These are phyloP conservation scores for Drosophila pectinifera DNA, from an alignment of 1,140 invertebrate species.

Conservation along the genomic window DNA sequence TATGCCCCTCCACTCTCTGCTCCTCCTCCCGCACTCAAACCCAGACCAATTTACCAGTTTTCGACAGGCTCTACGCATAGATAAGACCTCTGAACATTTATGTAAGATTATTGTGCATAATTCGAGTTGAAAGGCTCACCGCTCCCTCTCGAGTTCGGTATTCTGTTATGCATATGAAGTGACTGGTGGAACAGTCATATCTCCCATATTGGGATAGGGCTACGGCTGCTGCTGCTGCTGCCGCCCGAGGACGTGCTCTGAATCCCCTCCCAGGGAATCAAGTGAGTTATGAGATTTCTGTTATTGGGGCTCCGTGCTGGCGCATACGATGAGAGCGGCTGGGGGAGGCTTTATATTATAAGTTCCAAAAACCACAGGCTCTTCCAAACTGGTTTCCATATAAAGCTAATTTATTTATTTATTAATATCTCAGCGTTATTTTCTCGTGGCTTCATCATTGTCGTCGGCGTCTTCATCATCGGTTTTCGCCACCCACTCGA, in stretches of 20 bases:
- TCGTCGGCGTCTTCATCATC: conserved; percentile 9
- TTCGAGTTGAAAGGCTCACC: conserved; percentile 60
- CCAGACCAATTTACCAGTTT: conserved; percentile 47
- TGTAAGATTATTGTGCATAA: conserved; percentile 68
- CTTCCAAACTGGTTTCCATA: conserved; percentile 56
- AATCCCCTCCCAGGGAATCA: conserved; percentile 24
- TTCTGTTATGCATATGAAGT: conserved; percentile 32
- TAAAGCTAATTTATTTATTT: conserved; percentile 60
- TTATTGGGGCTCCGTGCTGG: conserved; percentile 28
- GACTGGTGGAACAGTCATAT: conserved; percentile 15
- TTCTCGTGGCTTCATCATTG: conserved; percentile 15
- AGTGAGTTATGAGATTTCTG: conserved; percentile 38
- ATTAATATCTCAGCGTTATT: conserved; percentile 38
- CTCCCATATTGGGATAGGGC: conserved; percentile 51
- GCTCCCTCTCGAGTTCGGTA: conserved; percentile 16
- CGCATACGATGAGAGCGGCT: conserved; percentile 14
- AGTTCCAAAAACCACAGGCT: conserved; percentile 23
- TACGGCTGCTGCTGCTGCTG: background rate
- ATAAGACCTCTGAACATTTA: conserved; percentile 60
- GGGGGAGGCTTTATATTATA: background rate
- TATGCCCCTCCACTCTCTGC: conserved; percentile 22
- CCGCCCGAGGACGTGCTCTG: conserved; percentile 27
- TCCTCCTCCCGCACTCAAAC: background rate
- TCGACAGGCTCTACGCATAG: conserved; percentile 37
- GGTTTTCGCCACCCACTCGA: conserved; percentile 50